Conservation (phyloP, 2,888 invertebrate species). For the Papilio elwesi region DNA sequence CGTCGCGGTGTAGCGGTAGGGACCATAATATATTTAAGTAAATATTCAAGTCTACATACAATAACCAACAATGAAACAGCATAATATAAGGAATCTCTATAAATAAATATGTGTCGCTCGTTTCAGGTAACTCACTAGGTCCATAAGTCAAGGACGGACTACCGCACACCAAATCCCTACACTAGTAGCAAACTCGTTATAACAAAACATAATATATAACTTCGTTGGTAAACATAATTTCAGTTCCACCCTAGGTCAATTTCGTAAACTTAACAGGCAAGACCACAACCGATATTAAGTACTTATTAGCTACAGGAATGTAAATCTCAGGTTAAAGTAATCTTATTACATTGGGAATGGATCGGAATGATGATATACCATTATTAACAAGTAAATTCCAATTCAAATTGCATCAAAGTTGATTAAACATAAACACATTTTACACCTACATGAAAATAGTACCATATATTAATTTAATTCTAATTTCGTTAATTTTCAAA, state of each 20-base stretch:
- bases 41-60: slow-evolving; percentile 58
- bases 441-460: slow-evolving; percentile 25
- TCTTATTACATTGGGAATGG: slow-evolving; percentile 57
- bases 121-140: slow-evolving; percentile 82
- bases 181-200: slow-evolving; percentile 66
- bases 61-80: slow-evolving; percentile 78
- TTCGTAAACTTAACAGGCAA: slow-evolving; percentile 84
- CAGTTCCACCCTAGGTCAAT: slow-evolving; percentile 78
- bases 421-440: neutral
- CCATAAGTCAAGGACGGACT: slow-evolving; percentile 65
- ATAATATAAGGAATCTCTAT: slow-evolving; percentile 74
- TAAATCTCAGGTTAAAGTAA: slow-evolving; percentile 61
- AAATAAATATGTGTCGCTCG: slow-evolving; percentile 77
- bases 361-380: slow-evolving; percentile 55
- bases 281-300: slow-evolving; percentile 85
- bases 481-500: slow-evolving; percentile 14
- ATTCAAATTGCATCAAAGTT: neutral
- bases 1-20: slow-evolving; percentile 69
- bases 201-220: slow-evolving; percentile 74
- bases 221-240: slow-evolving; percentile 84
- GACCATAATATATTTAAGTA: slow-evolving; percentile 59
- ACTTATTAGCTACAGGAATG: slow-evolving; percentile 83
- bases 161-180: slow-evolving; percentile 60
- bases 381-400: neutral
- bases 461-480: slow-evolving; percentile 3